Percentiles rank a stretch among this genome's conserved stretches.
Evolutionary conservation across 2,888 invertebrate species (phyloP).

Genomic region (Drosophila greeni): DNA sequence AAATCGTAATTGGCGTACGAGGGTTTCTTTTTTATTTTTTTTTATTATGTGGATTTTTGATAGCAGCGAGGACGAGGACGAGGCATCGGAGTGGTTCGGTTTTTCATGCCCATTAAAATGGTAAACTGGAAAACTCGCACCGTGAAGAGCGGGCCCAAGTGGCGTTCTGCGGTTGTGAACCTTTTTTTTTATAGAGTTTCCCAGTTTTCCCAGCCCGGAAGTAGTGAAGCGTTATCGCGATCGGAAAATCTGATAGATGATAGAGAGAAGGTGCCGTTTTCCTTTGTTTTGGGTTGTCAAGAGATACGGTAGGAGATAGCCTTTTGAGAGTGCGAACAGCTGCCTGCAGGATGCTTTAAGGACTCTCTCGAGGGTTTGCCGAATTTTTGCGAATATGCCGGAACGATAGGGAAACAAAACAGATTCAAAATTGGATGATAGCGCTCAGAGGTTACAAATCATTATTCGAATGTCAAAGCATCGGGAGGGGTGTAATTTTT

Average conservation of each 20-base stretch:
- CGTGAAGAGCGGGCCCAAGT: conserved; percentile 39
- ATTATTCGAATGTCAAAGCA: conserved; percentile 43
- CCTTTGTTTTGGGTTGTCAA: conserved; percentile 38
- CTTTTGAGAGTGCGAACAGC: conserved; percentile 51
- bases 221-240: conserved; percentile 50
- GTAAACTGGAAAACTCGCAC: conserved; percentile 42
- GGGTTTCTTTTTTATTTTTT: conserved; percentile 40
- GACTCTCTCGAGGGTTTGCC: conserved; percentile 16
- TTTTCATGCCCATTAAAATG: conserved; percentile 39
- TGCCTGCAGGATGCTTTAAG: conserved; percentile 43
- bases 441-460: conserved; percentile 35
- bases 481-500: conserved; percentile 13
- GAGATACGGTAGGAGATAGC: conserved; percentile 38
- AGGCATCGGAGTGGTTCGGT: conserved; percentile 19
- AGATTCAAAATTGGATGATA: conserved; percentile 38
- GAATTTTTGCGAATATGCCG: conserved; percentile 39
- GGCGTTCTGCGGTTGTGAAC: conserved; percentile 54
- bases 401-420: conserved; percentile 30
- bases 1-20: conserved; percentile 72
- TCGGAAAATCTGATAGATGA: conserved; percentile 51
- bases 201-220: conserved; percentile 45
- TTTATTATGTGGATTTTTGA: conserved; percentile 45
- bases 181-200: conserved; percentile 19
- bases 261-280: conserved; percentile 45
- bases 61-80: conserved; percentile 27